Conservation (phyloP, 1,140 invertebrate genomes). For the Zaprionus tsacasi region DNA sequence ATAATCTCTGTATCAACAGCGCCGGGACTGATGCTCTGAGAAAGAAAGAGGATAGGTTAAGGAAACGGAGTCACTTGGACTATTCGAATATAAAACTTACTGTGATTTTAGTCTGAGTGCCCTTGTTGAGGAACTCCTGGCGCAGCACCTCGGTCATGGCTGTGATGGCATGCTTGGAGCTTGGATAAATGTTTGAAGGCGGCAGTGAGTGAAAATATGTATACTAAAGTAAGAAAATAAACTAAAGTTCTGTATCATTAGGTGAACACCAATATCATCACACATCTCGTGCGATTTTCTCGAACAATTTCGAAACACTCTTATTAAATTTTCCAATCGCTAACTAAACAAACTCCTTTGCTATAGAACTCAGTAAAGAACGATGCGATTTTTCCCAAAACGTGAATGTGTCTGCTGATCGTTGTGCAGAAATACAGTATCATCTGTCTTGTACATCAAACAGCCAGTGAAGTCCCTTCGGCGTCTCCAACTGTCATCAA, state of each 20-base stretch:
- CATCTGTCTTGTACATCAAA: slow-evolving; percentile 79
- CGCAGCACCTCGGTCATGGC: slow-evolving; percentile 87
- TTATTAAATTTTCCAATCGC: not conserved
- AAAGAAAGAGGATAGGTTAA: not conserved
- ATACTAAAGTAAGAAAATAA: too few relatives aligned
- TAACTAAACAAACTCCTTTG: not conserved
- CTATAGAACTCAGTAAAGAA: too few relatives aligned
- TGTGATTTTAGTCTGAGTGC: slow-evolving; percentile 87
- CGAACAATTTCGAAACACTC: not conserved
- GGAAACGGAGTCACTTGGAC: not conserved
- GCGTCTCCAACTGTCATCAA: slow-evolving; percentile 72
- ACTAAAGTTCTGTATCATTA: not conserved
- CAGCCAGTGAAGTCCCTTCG: slow-evolving; percentile 82
- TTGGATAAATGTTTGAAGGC: slow-evolving; percentile 85
- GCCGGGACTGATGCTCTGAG: slow-evolving; percentile 21
- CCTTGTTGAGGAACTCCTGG: slow-evolving; percentile 86
- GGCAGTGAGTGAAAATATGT: not conserved
- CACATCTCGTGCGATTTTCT: not conserved
- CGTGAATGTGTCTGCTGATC: slow-evolving; percentile 54
- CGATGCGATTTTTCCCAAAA: slow-evolving; percentile 47
- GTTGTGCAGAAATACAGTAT: slow-evolving; percentile 74
- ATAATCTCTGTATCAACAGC: slow-evolving; percentile 3
- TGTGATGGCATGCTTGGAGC: slow-evolving; percentile 88
- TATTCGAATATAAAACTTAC: slow-evolving; percentile 13
- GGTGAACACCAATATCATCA: too few relatives aligned